A percentile compares a stretch with the other conserved stretches of the same genome.
Evolutionary conservation across 1,140 invertebrate species (phyloP).

Genomic region (Phocides pigmalion): DNA sequence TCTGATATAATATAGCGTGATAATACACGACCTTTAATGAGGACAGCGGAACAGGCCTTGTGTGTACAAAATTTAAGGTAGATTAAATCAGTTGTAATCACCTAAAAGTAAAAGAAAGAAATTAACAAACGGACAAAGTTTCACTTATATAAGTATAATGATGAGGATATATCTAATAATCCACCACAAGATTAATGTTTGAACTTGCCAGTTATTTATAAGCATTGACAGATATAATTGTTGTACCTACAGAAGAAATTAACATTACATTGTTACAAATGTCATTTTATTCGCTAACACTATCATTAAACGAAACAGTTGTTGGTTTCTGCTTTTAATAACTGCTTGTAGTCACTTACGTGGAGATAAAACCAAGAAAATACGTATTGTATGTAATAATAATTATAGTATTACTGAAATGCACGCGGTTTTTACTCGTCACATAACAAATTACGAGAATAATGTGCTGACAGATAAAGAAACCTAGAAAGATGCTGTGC

Average conservation of each 20-base stretch:
- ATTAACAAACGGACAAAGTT: no score
- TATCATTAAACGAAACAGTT: constrained; percentile 24
- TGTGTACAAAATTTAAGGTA: no score
- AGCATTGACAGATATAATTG: constrained; percentile 17
- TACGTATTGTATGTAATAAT: constrained; percentile 3
- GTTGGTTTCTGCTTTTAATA: constrained; percentile 20
- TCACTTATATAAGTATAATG: no score
- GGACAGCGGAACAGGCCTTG: no score
- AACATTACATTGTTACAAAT: constrained; percentile 22
- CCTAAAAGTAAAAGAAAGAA: no score
- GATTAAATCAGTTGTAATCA: no score
- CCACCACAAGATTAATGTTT: background rate
- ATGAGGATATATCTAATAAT: no score
- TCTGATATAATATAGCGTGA: no score
- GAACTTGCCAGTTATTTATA: constrained; percentile 10
- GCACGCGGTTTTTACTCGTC: background rate
- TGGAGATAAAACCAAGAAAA: constrained; percentile 11
- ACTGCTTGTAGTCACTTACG: constrained; percentile 2
- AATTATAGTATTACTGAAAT: constrained; percentile 12
- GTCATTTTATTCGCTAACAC: constrained; percentile 20
- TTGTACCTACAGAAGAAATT: constrained; percentile 9
- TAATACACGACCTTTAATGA: no score
- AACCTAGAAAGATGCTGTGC: background rate
- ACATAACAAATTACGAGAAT: background rate
- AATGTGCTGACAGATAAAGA: constrained; percentile 11